These are phyloP conservation scores for Channa maculata DNA, from an alignment of 2,113 vertebrate genomes.

Conservation along the genomic window DNA sequence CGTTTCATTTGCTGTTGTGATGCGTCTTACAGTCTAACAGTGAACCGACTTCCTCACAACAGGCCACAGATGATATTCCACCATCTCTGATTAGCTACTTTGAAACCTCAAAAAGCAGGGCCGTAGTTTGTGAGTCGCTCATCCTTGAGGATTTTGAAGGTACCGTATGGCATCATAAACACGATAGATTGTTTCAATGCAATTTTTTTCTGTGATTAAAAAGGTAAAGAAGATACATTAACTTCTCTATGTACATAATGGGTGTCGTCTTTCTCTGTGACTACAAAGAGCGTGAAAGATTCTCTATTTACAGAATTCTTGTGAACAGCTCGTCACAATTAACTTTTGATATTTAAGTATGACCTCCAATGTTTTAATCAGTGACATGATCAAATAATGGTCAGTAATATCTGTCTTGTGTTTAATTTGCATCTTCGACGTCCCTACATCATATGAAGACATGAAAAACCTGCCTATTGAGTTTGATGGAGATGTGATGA, in stretches of 20 bases:
- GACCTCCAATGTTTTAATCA: too few relatives aligned
- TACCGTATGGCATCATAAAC: neutral
- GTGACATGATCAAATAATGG: neutral
- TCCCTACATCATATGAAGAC: slow-evolving; percentile 54
- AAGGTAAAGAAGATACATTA: too few relatives aligned
- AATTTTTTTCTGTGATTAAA: too few relatives aligned
- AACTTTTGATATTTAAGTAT: too few relatives aligned
- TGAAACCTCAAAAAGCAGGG: slow-evolving; percentile 81
- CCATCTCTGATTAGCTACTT: slow-evolving; percentile 87
- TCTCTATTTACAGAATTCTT: too few relatives aligned
- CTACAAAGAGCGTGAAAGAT: too few relatives aligned
- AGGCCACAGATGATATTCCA: slow-evolving; percentile 84
- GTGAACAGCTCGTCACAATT: too few relatives aligned
- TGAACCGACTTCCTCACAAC: slow-evolving; percentile 5
- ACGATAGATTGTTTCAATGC: too few relatives aligned
- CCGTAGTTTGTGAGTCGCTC: slow-evolving; percentile 83
- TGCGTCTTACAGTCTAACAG: neutral
- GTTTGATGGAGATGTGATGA: slow-evolving; percentile 70
- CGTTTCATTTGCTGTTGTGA: neutral
- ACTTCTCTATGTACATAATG: too few relatives aligned
- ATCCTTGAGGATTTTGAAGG: slow-evolving; percentile 85
- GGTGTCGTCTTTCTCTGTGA: too few relatives aligned
- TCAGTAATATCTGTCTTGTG: slow-evolving; percentile 6
- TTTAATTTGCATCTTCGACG: slow-evolving; percentile 7
- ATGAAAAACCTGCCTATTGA: slow-evolving; percentile 62